Evolutionary conservation across 2,888 invertebrate genomes (phyloP), one percentile per base, ranked within the genome.

Genomic region (Pharmacophagus antenor): DNA sequence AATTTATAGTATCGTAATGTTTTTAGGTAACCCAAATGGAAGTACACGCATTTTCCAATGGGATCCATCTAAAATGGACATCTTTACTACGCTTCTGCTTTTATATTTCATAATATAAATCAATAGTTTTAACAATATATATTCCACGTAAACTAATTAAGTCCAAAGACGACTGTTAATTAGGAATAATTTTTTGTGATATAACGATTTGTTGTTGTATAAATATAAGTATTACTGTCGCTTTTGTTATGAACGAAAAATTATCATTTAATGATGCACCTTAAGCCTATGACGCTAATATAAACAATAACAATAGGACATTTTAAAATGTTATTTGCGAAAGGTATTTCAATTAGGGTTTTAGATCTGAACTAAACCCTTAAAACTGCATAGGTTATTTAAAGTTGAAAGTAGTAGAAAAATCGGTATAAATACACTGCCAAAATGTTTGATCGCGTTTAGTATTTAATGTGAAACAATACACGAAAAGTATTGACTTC

Each of bases 11-110:
- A 74, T 79, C 74, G 70, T 77, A 84, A 85, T 77, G 88, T 88
- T 90, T 90, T 82, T 90, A 90, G 90, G 90, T 90, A 90, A 90
- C 77, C 88, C 89, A 84, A 90, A 85, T 79, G 90, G 90, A 88
- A 82, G 88, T 84, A 76, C 88, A 80, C 84, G 84, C 77, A 76
- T 77, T 81, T 81, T 80, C 77, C 80, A 78, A 84, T 81, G 87
- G 85, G 79, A 80, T 78, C 77, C 76, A 73, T 75, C 77, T 80
- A 84, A 75, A 79, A 73, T 79, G 86, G 86, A 85, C 72, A 73
- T 83, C 65, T 67, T 87, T 72, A 72, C 84, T 67, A 74, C 82
- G 74, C 72, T 84, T 73, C 65, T 82, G 66, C 70, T 82, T 71
- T 68, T 76, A 67, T 70, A 72, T 69, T 65, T 73, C 69, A 65